Percentiles rank a stretch among this genome's conserved stretches.
phyloP scores from a whole-genome alignment of 2,797 vertebrate species.

The Lemur catta region DNA sequence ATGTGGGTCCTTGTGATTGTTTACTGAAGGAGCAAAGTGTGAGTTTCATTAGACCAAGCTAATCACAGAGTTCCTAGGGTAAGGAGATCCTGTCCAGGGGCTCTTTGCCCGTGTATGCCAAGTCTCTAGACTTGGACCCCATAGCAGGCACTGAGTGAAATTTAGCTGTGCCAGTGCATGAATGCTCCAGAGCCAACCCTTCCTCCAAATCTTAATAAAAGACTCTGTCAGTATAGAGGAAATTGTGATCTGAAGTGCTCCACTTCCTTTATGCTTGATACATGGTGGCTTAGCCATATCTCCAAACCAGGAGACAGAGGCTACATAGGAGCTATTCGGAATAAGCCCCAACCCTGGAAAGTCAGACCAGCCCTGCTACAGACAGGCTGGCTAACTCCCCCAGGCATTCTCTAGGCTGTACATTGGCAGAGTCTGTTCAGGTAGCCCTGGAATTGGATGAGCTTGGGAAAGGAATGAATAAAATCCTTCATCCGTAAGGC shows the following conservation, averaged over 20 bases:
- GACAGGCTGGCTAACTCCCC: background rate
- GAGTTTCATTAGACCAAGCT: background rate
- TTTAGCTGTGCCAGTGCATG: background rate
- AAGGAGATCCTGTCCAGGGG: background rate
- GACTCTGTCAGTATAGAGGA: background rate
- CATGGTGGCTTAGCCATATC: background rate
- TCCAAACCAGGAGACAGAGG: background rate
- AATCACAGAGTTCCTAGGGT: background rate
- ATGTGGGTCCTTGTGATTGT: background rate
- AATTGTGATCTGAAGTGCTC: background rate
- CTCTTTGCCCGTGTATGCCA: background rate
- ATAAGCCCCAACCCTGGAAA: background rate
- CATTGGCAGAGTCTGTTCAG: background rate
- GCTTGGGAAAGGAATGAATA: background rate
- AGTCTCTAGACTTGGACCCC: background rate
- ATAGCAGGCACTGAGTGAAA: background rate
- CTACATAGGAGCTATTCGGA: background rate
- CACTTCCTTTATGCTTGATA: background rate
- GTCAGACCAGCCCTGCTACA: background rate
- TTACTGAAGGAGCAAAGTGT: background rate
- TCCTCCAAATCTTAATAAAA: constrained; percentile 2
- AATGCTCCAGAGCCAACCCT: background rate
- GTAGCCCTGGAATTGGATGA: background rate
- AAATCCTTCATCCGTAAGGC: background rate
- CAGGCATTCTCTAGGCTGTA: background rate